Percentiles rank a stretch among this genome's conserved stretches.
Evolutionary conservation across 2,888 invertebrate species (phyloP).

Genomic region (Chironomus riparius): DNA sequence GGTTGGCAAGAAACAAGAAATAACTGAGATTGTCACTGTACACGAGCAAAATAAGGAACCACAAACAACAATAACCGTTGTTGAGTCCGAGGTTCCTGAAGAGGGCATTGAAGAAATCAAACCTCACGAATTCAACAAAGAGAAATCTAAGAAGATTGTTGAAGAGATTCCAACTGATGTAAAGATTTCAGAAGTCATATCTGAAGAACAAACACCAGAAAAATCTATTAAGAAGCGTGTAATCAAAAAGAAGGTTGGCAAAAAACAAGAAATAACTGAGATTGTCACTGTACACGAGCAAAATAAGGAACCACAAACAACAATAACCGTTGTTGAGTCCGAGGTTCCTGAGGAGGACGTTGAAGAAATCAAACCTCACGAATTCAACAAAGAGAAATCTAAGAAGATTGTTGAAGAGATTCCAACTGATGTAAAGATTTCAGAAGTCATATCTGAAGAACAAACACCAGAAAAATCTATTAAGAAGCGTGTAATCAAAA

Average conservation of each 20-base stretch:
- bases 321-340: slow-evolving; percentile 30
- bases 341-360: slow-evolving; percentile 27
- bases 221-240: slow-evolving; percentile 42
- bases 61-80: slow-evolving; percentile 37
- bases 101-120: slow-evolving; percentile 12
- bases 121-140: background rate
- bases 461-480: slow-evolving; percentile 33
- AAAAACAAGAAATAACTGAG: slow-evolving; percentile 40
- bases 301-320: slow-evolving; percentile 33
- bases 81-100: slow-evolving; percentile 5
- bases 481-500: slow-evolving; percentile 37
- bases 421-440: slow-evolving; percentile 34
- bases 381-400: slow-evolving; percentile 33
- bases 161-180: slow-evolving; percentile 31
- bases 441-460: slow-evolving; percentile 32
- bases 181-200: slow-evolving; percentile 31
- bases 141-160: slow-evolving; percentile 3
- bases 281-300: slow-evolving; percentile 38
- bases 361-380: slow-evolving; percentile 33
- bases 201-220: slow-evolving; percentile 38
- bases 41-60: slow-evolving; percentile 36
- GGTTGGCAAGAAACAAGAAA: slow-evolving; percentile 40
- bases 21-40: slow-evolving; percentile 35
- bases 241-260: slow-evolving; percentile 40
- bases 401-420: slow-evolving; percentile 31